Evolutionary conservation across 2,888 invertebrate genomes (phyloP), one percentile per base, ranked within the genome.

Genomic region (Ophion slaviceki): DNA sequence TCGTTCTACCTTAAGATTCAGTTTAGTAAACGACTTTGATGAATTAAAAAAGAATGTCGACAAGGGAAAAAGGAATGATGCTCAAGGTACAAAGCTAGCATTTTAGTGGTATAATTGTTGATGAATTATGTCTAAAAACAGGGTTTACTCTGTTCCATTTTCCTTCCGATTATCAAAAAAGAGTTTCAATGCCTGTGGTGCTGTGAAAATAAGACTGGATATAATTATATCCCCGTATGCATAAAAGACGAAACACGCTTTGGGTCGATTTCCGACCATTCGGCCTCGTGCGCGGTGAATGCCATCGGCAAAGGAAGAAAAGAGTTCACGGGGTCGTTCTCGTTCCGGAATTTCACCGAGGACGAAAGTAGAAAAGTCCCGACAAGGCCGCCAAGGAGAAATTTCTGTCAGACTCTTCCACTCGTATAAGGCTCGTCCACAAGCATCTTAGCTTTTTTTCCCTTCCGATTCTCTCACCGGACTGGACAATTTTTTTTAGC

Each of bases 291-390:
- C 24, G 17, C 5, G 67, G 67, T 59, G 53, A 76, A 47, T 36
- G 64, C 62, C 24, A 45, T n/a, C 66, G 57, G 62, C 45, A 77
- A 57, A 61, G 67, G 67, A 61, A 81, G 72, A 82, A 82, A 90
- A 90, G 91, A 91, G 91, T 90, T 90, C 91, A 90, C 71, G 90
- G 89, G 91, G 91, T 90, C 91, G 84, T 64, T 68, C 72, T 64
- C 81, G 84, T 71, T 77, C 75, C 79, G 79, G 82, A 90, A 91
- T 91, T 91, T 91, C 90, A 90, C 91, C 88, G 85, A 74, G 78
- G 67, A 67, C 78, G 82, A 85, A 66, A 80, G 82, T 85, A 72
- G 84, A 88, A 88, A 88, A 89, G 89, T 86, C 70, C 80, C 84
- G 88, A 87, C 91, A 91, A 91, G 91, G 91, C 88, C 90, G 86